A percentile compares a stretch with the other conserved stretches of the same genome.
Conservation (phyloP, 2,888 invertebrate genomes). For the Oscheius sp. region DNA sequence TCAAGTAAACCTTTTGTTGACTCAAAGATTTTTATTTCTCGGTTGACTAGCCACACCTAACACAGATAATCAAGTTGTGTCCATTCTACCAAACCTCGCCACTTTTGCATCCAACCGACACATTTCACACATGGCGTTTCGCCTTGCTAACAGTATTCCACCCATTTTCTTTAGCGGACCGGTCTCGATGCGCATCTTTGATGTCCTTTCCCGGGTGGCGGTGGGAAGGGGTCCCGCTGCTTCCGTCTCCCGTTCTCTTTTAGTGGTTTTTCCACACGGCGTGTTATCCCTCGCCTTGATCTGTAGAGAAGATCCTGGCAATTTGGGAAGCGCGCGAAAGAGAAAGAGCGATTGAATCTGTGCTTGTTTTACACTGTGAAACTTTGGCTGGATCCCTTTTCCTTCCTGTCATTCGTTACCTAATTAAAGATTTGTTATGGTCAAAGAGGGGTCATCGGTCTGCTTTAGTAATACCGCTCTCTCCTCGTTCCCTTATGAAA, state of each 20-base stretch:
- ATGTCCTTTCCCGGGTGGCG: constrained; percentile 32
- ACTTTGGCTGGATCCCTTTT: too few species aligned
- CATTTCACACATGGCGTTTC: not conserved
- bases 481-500: too few species aligned
- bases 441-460: too few species aligned
- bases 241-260: constrained; percentile 29
- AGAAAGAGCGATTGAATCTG: not conserved
- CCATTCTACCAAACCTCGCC: constrained; percentile 11
- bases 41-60: not conserved
- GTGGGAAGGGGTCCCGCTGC: constrained; percentile 7
- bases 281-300: constrained; percentile 26
- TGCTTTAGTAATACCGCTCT: too few species aligned
- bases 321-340: not conserved
- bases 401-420: too few species aligned
- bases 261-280: constrained; percentile 32
- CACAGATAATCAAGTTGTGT: constrained; percentile 32
- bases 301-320: constrained; percentile 2
- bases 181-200: constrained; percentile 36
- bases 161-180: constrained; percentile 17
- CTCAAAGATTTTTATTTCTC: not conserved
- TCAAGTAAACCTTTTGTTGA: too few species aligned
- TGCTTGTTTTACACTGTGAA: too few species aligned
- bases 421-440: too few species aligned
- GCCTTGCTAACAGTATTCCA: constrained; percentile 19
- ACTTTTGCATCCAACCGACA: not conserved